phyloP scores from a whole-genome alignment of 2,888 invertebrate genomes.

The Hyalella azteca region DNA sequence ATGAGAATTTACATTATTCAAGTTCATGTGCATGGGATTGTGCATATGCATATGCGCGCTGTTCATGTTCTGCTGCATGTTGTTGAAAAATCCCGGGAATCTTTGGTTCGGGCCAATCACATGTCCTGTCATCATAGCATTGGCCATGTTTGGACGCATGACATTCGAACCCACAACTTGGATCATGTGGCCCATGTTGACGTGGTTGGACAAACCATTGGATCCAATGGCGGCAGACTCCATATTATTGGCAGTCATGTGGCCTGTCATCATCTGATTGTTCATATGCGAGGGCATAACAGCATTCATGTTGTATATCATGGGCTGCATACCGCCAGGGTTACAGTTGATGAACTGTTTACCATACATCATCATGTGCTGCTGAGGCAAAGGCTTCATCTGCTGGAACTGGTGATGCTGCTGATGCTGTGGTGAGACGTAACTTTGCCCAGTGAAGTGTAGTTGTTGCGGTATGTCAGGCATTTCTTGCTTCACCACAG shows the following conservation, averaged over 20 bases:
- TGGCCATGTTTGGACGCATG: slow-evolving; percentile 27
- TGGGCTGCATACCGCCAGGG: slow-evolving; percentile 18
- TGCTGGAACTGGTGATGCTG: slow-evolving; percentile 39
- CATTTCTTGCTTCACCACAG: slow-evolving; percentile 2
- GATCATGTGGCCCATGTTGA: slow-evolving; percentile 35
- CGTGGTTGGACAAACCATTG: slow-evolving; percentile 27
- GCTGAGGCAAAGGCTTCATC: slow-evolving; percentile 30
- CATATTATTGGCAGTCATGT: slow-evolving; percentile 7
- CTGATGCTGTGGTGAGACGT: slow-evolving; percentile 28
- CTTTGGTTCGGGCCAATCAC: neutral
- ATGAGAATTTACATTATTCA: slow-evolving; percentile 29
- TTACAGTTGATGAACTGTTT: slow-evolving; percentile 39
- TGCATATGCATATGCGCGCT: slow-evolving; percentile 40
- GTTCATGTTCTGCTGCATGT: slow-evolving; percentile 36
- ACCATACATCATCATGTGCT: slow-evolving; percentile 40
- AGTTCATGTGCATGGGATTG: slow-evolving; percentile 46
- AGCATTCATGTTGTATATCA: slow-evolving; percentile 9
- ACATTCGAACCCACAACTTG: slow-evolving; percentile 10
- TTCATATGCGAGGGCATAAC: neutral
- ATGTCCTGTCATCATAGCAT: slow-evolving; percentile 18
- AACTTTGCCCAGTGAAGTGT: slow-evolving; percentile 30
- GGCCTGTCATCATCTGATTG: slow-evolving; percentile 3
- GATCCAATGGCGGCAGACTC: neutral
- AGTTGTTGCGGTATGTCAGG: neutral
- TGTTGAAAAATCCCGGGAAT: slow-evolving; percentile 7